Base-by-base conservation (phyloP, 2,113 vertebrate species). In the Urocynchramus pylzowi region DNA sequence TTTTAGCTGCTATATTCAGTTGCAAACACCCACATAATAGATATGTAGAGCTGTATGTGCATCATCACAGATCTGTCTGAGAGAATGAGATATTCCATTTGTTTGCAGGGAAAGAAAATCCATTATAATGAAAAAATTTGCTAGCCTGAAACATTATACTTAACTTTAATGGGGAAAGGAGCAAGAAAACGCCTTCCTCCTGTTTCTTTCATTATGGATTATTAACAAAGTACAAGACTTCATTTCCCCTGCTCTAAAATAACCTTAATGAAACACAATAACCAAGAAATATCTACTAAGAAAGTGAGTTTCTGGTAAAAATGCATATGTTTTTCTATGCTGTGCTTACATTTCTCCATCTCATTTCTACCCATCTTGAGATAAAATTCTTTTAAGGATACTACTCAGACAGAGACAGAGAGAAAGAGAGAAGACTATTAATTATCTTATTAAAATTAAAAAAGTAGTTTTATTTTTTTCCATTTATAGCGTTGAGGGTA, bases 91-190 rank as follows among this genome's bases (percentile, higher is more conserved):
- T 83, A 85, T 65, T 85, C 8, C 18, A 83, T 93, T 97, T 91
- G n/a, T 96, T 94, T 95, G 21, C 21, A 91, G 45, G 30, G 39
- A 91, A 95, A 77, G 28, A 93, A 93, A 91, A 87, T 76, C 53
- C 24, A 28, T 65, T 67, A 50, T n/a, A 94, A 89, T 65, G 17
- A 79, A 78, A 57, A 84, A 44, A 18, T 76, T 87, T 68, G 7
- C 31, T 57, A 60, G 28, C 24, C 23, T 84, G 69, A 67, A 82
- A 89, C 6, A 71, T 78, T 87, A 85, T 33, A 41, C 7, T 86
- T 84, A 77, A 22, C 22, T 77, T 77, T 47, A 92, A 76, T 87
- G n/a, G 67, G 65, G 73, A 84, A 89, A 77, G 15, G 41, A 68
- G 37, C 2, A 75, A 84, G 49, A 52, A 89, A 89, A 49, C 7